Evolutionary conservation across 2,113 vertebrate genomes (phyloP).

Genomic region (Apteryx owenii): DNA sequence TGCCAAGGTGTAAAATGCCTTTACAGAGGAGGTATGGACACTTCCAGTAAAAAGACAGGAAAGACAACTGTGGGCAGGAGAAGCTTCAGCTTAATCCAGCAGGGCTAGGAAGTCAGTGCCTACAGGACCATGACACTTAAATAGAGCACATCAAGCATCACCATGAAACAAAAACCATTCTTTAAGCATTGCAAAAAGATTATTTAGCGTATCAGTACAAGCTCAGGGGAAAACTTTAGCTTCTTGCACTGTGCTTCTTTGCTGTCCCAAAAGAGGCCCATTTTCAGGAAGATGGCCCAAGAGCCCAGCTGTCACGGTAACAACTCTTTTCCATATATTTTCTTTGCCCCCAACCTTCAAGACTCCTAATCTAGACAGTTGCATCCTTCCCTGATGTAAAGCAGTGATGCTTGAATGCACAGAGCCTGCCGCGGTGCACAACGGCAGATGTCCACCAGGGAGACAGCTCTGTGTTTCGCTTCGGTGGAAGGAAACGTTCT

Average conservation of each 20-base stretch:
- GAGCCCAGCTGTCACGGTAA: rapidly evolving
- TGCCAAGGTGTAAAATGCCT: background rate
- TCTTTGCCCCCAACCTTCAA: background rate
- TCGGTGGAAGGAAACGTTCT: background rate
- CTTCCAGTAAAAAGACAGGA: background rate
- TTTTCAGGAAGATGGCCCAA: background rate
- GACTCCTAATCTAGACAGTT: background rate
- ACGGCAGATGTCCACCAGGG: background rate
- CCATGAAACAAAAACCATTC: background rate
- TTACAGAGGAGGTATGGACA: background rate
- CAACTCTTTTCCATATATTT: background rate
- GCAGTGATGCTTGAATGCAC: background rate
- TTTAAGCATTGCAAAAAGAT: background rate
- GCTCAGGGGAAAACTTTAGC: background rate
- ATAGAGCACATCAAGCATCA: background rate
- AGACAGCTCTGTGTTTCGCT: background rate
- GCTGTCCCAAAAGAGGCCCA: background rate
- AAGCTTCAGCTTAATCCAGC: background rate
- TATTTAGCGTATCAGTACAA: background rate
- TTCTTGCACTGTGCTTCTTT: background rate
- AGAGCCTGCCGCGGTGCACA: background rate
- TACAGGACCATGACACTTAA: background rate
- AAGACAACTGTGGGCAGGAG: background rate
- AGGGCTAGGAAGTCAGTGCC: background rate
- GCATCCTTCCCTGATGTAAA: background rate